These are phyloP conservation scores for Leptinotarsa undecemlineata DNA, from an alignment of 1,140 invertebrate species.

Conservation along the genomic window DNA sequence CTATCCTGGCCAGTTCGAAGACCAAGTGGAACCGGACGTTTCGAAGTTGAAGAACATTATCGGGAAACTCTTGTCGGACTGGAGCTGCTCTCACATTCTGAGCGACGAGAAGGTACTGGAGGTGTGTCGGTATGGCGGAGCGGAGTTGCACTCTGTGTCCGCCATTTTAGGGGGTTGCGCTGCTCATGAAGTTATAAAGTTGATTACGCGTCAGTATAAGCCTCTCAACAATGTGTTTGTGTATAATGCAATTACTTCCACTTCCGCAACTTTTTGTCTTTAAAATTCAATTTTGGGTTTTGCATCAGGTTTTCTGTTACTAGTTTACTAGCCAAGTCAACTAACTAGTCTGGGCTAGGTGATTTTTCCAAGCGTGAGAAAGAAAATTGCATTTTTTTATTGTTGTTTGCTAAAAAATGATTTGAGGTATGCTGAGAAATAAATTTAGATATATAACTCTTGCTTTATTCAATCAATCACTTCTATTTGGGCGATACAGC, in stretches of 20 bases:
- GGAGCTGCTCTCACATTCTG: constrained; percentile 72
- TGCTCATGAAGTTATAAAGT: constrained; percentile 96
- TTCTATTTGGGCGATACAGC: no score
- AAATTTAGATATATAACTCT: no score
- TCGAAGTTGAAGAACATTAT: constrained; percentile 50
- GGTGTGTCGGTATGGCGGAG: constrained; percentile 90
- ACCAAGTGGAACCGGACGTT: constrained; percentile 64
- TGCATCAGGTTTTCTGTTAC: no score
- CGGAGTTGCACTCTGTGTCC: constrained; percentile 94
- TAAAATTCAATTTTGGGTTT: constrained; percentile 14
- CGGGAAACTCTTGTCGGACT: constrained; percentile 77
- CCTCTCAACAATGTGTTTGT: constrained; percentile 95
- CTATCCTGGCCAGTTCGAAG: constrained; percentile 87
- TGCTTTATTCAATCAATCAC: no score
- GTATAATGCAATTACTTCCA: constrained; percentile 91
- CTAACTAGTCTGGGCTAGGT: no score
- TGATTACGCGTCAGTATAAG: constrained; percentile 96
- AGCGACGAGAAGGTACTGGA: constrained; percentile 96
- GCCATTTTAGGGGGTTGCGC: constrained; percentile 90
- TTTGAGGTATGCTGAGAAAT: no score
- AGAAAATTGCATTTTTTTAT: no score
- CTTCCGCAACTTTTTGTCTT: constrained; percentile 70
- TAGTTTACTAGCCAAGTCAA: no score
- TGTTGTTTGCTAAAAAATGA: no score
- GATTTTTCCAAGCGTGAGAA: no score